Evolutionary conservation across 2,113 vertebrate species (phyloP).

Genomic region (Cebidichthys violaceus): DNA sequence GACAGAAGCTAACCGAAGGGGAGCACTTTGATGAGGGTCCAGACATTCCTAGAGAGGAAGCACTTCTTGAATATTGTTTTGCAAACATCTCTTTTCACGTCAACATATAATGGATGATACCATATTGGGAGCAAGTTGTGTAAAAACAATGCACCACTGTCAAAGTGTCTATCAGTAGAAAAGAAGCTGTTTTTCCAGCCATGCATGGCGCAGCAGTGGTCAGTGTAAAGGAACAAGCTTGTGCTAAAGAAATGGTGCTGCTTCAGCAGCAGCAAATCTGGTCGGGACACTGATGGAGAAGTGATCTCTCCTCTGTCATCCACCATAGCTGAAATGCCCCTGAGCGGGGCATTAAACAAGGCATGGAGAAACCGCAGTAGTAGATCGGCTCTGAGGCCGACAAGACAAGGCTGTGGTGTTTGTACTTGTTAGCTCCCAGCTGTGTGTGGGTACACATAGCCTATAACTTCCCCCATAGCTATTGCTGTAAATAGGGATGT

Average conservation of each 20-base stretch:
- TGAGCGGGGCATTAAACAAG: constrained; percentile 62
- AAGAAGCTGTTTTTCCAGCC: not conserved
- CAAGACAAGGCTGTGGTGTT: constrained; percentile 49
- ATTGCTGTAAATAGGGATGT: constrained; percentile 54
- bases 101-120: constrained; percentile 22
- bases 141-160: constrained; percentile 6
- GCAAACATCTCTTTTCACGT: constrained; percentile 43
- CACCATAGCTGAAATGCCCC: constrained; percentile 58
- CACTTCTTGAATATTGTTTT: constrained; percentile 54
- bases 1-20: constrained; percentile 44
- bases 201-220: not conserved
- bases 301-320: constrained; percentile 54
- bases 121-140: not conserved
- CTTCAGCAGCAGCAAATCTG: constrained; percentile 34
- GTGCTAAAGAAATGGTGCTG: constrained; percentile 23
- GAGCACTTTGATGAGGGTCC: constrained; percentile 71
- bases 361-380: constrained; percentile 43
- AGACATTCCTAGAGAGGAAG: constrained; percentile 63
- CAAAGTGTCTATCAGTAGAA: constrained; percentile 8
- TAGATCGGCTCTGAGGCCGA: constrained; percentile 58
- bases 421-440: constrained; percentile 56
- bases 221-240: constrained; percentile 13
- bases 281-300: constrained; percentile 38
- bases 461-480: constrained; percentile 45
- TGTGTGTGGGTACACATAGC: constrained; percentile 52